Base-by-base conservation (phyloP, 2,888 invertebrate genomes). In the Sarcophaga variegata region DNA sequence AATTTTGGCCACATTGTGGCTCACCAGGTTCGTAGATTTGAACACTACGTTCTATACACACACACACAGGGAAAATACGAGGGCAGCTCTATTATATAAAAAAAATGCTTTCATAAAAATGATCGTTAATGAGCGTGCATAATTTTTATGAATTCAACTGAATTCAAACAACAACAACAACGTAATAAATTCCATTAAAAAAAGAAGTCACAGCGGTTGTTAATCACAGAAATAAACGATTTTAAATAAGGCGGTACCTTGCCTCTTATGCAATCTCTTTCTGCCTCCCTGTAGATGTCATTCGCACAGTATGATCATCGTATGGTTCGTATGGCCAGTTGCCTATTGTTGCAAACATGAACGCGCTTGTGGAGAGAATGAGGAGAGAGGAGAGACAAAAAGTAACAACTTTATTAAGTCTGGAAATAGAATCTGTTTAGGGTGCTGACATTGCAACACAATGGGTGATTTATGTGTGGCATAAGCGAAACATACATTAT, bases 1-100 rank as follows among this genome's bases (percentile, higher is more conserved):
- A 87, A 87, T 84, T 81, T 87, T 84, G 87, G 87, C 87, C 87
- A 84, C 87, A 87, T 69, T 87, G 87, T 75, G 86, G 84, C 84
- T 87, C 84, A 84, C 87, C 84, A 82, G 75, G 81, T 77, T 70
- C 69, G 8, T 20, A 37, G 60, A 72, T 74, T 74, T 54, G 12
- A 59, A 75, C 22, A 59, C 62, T 59, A 66, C n/a, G n/a, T 14
- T 49, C 14, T 49, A 37, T 22, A 45, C 22, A 62, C 49, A 62
- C 72, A 54, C 66, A 71, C 49, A 60, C n/a, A 64, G 45, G 79
- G 63, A 64, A 25, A 20, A 17, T 12, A 64, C 45, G 59, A 54
- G 25, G 64, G 25, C 45, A 45, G 37, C 8, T 37, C 8, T 37
- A 37, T 37, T 37, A 37, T 37, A 37, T 6, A 10, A 37, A 37